A percentile compares a stretch with the other conserved stretches of the same genome.
Conservation (phyloP, 2,888 invertebrate genomes). For the Lepidocyrtoides sp. region DNA sequence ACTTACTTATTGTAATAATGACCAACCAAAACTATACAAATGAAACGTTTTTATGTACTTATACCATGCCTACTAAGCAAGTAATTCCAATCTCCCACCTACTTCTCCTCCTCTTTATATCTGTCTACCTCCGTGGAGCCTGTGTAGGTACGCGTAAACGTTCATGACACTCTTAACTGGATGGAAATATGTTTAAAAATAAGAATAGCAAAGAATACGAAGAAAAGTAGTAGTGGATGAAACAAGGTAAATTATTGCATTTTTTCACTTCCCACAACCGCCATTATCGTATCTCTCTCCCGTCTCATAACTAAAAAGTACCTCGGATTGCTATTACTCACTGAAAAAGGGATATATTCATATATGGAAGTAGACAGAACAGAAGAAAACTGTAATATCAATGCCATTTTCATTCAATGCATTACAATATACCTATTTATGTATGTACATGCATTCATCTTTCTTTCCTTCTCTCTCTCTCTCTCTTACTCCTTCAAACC, state of each 20-base stretch:
- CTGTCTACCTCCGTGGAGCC: not conserved
- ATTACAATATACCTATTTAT: slow-evolving; percentile 18
- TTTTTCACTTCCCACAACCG: slow-evolving; percentile 77
- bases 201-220: not conserved
- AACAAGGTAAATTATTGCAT: slow-evolving; percentile 75
- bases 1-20: slow-evolving; percentile 27
- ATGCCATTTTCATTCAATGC: not conserved
- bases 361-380: not conserved
- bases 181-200: slow-evolving; percentile 42
- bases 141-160: not conserved
- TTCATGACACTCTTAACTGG: slow-evolving; percentile 33
- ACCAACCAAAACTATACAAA: slow-evolving; percentile 2
- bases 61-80: not conserved
- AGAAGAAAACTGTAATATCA: not conserved
- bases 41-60: slow-evolving; percentile 19
- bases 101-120: not conserved
- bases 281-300: slow-evolving; percentile 71
- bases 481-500: not conserved
- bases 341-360: slow-evolving; percentile 5
- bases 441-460: not conserved
- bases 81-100: slow-evolving; percentile 13
- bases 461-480: too few species aligned
- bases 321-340: slow-evolving; percentile 63
- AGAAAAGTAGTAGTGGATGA: slow-evolving; percentile 24
- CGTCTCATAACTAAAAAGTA: slow-evolving; percentile 58